These are phyloP conservation scores for Corydoras maculifer DNA, from an alignment of 2,113 vertebrate genomes.

Conservation along the genomic window DNA sequence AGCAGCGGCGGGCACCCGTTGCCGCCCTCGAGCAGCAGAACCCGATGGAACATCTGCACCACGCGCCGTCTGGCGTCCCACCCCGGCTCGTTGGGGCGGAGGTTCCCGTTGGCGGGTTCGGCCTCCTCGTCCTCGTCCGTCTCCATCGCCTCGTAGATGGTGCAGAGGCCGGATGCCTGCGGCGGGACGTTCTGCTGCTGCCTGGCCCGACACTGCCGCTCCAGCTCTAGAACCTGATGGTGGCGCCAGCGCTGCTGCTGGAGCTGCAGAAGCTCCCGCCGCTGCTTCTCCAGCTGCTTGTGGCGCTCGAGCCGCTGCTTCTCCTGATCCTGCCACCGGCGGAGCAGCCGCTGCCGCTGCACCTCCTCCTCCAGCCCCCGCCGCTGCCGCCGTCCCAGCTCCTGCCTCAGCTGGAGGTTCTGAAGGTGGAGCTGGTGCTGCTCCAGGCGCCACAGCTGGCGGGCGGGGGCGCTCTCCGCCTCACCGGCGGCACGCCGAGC, in stretches of 20 bases:
- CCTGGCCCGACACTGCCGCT: slow-evolving; percentile 49
- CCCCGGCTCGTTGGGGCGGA: slow-evolving; percentile 57
- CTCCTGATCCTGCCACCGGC: slow-evolving; percentile 57
- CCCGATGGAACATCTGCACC: slow-evolving; percentile 82
- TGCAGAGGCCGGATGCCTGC: slow-evolving; percentile 63
- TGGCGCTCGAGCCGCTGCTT: slow-evolving; percentile 53
- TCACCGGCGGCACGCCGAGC: no score
- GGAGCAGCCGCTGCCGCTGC: slow-evolving; percentile 46
- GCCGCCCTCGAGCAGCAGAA: slow-evolving; percentile 69
- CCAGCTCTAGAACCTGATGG: slow-evolving; percentile 26
- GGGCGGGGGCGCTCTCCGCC: background rate
- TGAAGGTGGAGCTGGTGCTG: slow-evolving; percentile 51
- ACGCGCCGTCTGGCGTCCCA: slow-evolving; percentile 72
- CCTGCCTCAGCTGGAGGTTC: slow-evolving; percentile 46
- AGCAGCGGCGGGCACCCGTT: slow-evolving; percentile 56
- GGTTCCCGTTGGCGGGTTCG: slow-evolving; percentile 44
- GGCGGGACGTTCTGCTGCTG: slow-evolving; percentile 54
- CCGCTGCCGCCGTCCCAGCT: slow-evolving; percentile 43
- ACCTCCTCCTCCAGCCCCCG: slow-evolving; percentile 40
- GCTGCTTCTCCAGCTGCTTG: slow-evolving; percentile 59
- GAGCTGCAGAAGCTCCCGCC: slow-evolving; percentile 54
- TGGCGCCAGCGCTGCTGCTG: slow-evolving; percentile 52
- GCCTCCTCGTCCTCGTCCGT: slow-evolving; percentile 63
- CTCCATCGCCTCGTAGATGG: slow-evolving; percentile 72
- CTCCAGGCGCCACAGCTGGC: slow-evolving; percentile 53